Evolutionary conservation across 1,140 invertebrate genomes (phyloP), one percentile per base, ranked within the genome.

Genomic region (Polypedilum vanderplanki): DNA sequence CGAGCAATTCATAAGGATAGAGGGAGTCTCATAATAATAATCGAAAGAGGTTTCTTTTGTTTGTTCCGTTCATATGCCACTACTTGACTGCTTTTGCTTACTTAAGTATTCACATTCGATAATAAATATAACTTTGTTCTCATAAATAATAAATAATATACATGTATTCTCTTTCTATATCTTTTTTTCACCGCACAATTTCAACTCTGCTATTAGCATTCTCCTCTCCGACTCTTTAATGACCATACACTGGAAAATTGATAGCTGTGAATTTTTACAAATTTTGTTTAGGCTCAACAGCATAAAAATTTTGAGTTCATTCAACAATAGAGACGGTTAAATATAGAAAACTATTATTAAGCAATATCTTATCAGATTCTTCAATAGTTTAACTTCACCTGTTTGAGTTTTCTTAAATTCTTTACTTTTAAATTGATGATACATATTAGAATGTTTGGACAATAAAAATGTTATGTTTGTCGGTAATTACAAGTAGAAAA

Each of bases 261-360:
- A 70, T 70, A 70, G 65, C 65, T 70, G 65, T 70, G 65, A 70
- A 70, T 70, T 70, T 70, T 70, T 20, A 70, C 65, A 70, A 70
- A 70, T 70, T 70, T 70, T 17, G 9, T 70, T 70, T 70, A 20
- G 9, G 65, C 9, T 57, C 17, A 20, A 12, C 20, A 18, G n/a
- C n/a, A 57, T 33, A 33, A 33, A 5, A 33, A 33, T 33, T 33
- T 33, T 33, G 24, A 33, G 5, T 33, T 33, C 5, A 33, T 5
- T 33, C 24, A 33, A 33, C 24, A 33, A 33, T 33, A 33, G 24
- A 5, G 24, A 33, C 24, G 24, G 24, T 33, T 33, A 5, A 33
- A 33, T 33, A 5, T 5, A 33, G 24, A 8, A 8, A 57, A 7
- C n/a, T 12, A 57, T 57, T 17, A 57, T 57, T 57, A 57, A 57